Percentiles rank a stretch among this genome's conserved stretches.
phyloP scores from a whole-genome alignment of 1,140 invertebrate species.

The Triops longicaudatus region DNA sequence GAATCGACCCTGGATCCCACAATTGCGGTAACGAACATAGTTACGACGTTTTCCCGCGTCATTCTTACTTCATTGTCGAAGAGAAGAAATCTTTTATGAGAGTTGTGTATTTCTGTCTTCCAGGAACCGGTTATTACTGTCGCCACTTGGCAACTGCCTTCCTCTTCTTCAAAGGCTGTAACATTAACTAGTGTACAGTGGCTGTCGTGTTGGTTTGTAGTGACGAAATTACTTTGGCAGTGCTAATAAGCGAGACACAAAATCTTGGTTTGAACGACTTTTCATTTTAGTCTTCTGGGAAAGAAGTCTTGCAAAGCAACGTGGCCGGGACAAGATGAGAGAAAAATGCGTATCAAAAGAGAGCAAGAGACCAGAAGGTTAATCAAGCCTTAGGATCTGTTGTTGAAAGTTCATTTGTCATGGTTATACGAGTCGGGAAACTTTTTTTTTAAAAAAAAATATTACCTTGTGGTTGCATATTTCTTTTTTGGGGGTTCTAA shows the following conservation, averaged over 20 bases:
- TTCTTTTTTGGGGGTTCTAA: not conserved
- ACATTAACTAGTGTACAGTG: not conserved
- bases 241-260: not conserved
- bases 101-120: not conserved
- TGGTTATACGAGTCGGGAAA: not conserved
- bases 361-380: not conserved
- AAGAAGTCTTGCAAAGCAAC: too few relatives aligned
- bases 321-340: not conserved
- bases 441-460: constrained; percentile 1
- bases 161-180: constrained; percentile 8
- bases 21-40: not conserved
- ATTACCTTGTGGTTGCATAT: not conserved
- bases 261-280: too few relatives aligned
- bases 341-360: not conserved
- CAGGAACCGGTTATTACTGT: not conserved
- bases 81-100: not conserved
- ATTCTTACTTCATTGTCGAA: not conserved
- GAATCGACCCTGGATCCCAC: not conserved
- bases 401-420: constrained; percentile 12
- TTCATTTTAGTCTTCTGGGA: too few relatives aligned
- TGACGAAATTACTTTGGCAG: not conserved
- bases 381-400: not conserved
- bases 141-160: not conserved
- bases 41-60: too few relatives aligned
- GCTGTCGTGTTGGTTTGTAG: not conserved